These are phyloP conservation scores for Rhabdomys dilectus DNA, from an alignment of 2,113 vertebrate genomes.

Conservation along the genomic window DNA sequence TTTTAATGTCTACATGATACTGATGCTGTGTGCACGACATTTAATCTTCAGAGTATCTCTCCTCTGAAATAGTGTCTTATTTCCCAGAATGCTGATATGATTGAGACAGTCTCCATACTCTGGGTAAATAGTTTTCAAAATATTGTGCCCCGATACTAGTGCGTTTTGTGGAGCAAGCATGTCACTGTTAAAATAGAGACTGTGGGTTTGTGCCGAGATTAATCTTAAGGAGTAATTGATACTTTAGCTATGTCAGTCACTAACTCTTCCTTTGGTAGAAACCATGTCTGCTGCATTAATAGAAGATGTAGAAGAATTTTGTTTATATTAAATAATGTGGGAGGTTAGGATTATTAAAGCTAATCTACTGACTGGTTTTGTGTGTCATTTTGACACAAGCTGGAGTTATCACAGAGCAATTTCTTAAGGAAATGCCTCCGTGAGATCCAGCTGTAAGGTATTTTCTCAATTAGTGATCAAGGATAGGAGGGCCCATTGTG, in stretches of 20 bases:
- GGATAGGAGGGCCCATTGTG: too few species aligned
- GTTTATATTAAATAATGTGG: background rate
- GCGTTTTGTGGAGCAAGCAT: background rate
- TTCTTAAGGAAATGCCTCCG: too few species aligned
- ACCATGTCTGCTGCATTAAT: background rate
- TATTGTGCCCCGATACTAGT: background rate
- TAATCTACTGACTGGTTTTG: background rate
- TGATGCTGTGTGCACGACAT: background rate
- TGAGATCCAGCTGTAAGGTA: too few species aligned
- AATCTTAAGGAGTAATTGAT: slow-evolving; percentile 20
- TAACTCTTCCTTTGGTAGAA: background rate
- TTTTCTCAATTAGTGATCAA: too few species aligned
- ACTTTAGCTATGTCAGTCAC: background rate
- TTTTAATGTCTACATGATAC: background rate
- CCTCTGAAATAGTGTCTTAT: background rate
- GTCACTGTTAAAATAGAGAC: background rate
- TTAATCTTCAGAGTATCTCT: background rate
- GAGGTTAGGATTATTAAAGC: background rate
- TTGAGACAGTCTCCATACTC: background rate
- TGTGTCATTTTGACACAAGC: too few species aligned
- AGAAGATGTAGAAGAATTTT: background rate
- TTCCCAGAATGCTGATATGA: background rate
- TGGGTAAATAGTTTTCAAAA: background rate
- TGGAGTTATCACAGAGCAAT: too few species aligned
- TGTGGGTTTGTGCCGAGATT: background rate